Conservation (phyloP, 1,140 invertebrate genomes). For the Homarus americanus region DNA sequence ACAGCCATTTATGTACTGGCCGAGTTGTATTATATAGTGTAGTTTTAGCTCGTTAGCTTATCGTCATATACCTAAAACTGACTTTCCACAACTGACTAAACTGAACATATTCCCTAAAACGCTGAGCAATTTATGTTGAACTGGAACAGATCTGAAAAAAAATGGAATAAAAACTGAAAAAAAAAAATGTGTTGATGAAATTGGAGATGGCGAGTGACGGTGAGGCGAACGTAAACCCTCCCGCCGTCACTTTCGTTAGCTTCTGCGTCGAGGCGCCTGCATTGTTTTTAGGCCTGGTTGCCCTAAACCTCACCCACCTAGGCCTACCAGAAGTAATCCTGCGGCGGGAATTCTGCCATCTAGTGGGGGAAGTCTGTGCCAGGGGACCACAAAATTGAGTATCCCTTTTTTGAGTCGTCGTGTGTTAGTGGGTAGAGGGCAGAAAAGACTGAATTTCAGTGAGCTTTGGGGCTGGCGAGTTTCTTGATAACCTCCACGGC, state of each 20-base stretch:
- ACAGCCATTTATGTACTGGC: too few relatives aligned
- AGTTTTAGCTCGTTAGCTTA: too few relatives aligned
- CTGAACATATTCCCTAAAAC: too few relatives aligned
- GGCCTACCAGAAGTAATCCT: conserved; percentile 62
- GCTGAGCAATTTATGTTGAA: too few relatives aligned
- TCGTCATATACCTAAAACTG: too few relatives aligned
- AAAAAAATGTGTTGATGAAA: neutral
- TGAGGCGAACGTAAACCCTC: neutral
- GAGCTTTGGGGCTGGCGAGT: too few relatives aligned
- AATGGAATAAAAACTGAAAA: neutral
- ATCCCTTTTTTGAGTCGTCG: neutral
- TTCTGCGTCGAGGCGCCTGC: conserved; percentile 17
- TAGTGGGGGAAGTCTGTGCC: conserved; percentile 17
- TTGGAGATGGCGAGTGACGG: conserved; percentile 24
- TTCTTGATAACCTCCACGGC: too few relatives aligned
- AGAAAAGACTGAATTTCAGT: too few relatives aligned
- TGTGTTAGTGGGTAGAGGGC: neutral
- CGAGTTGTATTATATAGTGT: too few relatives aligned
- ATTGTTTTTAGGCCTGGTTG: conserved; percentile 61
- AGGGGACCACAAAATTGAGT: neutral
- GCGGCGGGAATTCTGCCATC: conserved; percentile 26
- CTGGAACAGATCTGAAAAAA: too few relatives aligned
- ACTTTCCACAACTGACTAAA: too few relatives aligned
- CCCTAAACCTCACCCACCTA: conserved; percentile 41
- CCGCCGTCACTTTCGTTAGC: neutral